These are phyloP conservation scores for Drosophila neotestacea DNA, from an alignment of 2,888 invertebrate species.

Conservation along the genomic window DNA sequence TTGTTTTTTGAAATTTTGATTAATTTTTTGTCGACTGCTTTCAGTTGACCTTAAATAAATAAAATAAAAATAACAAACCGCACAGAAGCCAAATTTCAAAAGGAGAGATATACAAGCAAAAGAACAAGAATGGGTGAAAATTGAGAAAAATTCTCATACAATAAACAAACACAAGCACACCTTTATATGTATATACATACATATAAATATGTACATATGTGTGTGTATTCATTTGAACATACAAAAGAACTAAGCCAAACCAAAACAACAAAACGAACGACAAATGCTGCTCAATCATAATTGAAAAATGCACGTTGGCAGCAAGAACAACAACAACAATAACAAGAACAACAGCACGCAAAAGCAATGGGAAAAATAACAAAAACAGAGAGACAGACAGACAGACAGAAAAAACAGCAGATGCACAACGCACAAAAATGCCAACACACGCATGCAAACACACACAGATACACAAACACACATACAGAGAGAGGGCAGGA, in stretches of 20 bases:
- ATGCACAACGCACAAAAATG: constrained; percentile 73
- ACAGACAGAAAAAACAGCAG: constrained; percentile 73
- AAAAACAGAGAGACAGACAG: constrained; percentile 23
- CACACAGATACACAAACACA: constrained; percentile 12
- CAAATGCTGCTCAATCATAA: constrained; percentile 80
- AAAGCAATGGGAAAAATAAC: constrained; percentile 49
- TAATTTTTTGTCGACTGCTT: too few relatives aligned
- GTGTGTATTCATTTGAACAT: not conserved
- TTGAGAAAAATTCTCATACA: constrained; percentile 29
- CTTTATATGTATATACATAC: not conserved
- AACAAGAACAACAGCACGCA: constrained; percentile 30
- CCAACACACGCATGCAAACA: constrained; percentile 59
- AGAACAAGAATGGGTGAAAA: constrained; percentile 40
- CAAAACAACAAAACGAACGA: constrained; percentile 78
- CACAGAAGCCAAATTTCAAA: constrained; percentile 26
- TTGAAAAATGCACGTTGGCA: constrained; percentile 73
- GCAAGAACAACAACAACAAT: constrained; percentile 26
- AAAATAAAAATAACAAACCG: not conserved
- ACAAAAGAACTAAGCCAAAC: constrained; percentile 73
- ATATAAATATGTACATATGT: not conserved
- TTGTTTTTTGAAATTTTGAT: too few relatives aligned
- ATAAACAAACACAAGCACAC: constrained; percentile 7
- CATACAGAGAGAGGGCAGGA: constrained; percentile 31
- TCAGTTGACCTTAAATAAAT: too few relatives aligned
- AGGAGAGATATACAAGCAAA: constrained; percentile 22